These are phyloP conservation scores for Pogoniulus pusillus DNA, from an alignment of 2,797 vertebrate species.

Conservation along the genomic window DNA sequence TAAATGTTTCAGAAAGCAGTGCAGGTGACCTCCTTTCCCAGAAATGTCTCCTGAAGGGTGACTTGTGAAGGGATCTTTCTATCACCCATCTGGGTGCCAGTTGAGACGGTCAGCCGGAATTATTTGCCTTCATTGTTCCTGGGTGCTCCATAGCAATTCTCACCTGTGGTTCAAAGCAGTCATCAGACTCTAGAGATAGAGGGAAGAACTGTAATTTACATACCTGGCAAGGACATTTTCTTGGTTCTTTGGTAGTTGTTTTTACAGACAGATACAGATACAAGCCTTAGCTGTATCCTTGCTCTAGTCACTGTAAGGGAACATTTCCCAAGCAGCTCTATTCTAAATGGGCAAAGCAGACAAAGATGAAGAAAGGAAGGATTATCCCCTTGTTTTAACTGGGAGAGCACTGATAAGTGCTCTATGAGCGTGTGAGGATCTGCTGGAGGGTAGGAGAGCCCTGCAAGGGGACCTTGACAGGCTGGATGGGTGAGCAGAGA, in stretches of 20 bases:
- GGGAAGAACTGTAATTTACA: neutral
- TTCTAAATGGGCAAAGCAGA: neutral
- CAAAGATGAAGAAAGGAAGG: neutral
- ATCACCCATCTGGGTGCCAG: rapidly evolving
- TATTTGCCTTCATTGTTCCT: neutral
- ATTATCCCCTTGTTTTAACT: neutral
- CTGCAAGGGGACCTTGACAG: too few relatives aligned
- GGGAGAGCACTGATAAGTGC: neutral
- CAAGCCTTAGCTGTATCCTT: neutral
- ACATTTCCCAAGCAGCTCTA: neutral
- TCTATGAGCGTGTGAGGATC: too few relatives aligned
- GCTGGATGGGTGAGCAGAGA: too few relatives aligned
- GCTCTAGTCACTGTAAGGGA: neutral
- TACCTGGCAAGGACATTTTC: neutral
- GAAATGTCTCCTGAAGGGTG: neutral
- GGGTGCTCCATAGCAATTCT: neutral
- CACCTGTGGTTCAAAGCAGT: neutral
- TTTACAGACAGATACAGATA: neutral
- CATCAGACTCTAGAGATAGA: neutral
- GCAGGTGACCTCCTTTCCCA: neutral
- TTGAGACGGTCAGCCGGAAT: neutral
- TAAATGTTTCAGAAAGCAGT: neutral
- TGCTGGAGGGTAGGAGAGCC: too few relatives aligned
- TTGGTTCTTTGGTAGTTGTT: neutral
- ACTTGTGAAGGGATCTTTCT: neutral